A percentile compares a stretch with the other conserved stretches of the same genome.
Conservation (phyloP, 2,797 vertebrate genomes). For the Xenopus petersii region DNA sequence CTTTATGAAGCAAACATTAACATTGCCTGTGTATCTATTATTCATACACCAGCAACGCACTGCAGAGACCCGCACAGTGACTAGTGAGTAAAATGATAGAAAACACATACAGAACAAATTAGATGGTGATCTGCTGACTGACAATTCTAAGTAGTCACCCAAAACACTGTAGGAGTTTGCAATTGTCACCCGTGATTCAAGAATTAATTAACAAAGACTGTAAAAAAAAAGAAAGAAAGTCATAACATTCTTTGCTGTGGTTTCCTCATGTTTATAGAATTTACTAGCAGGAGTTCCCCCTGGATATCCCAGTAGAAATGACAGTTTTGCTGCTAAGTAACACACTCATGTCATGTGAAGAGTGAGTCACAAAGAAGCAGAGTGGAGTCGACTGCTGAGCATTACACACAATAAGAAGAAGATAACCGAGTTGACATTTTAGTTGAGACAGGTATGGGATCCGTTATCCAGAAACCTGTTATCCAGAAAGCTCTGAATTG, state of each 20-base stretch:
- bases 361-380: background rate
- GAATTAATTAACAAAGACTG: background rate
- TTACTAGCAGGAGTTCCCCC: background rate
- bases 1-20: no score
- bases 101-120: no score
- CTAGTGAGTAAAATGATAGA: no score
- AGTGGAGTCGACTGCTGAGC: background rate
- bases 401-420: no score
- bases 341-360: conserved; percentile 7
- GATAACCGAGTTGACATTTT: no score
- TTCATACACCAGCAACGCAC: no score
- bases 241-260: background rate
- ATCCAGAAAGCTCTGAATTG: no score
- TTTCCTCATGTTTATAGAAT: background rate
- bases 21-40: no score
- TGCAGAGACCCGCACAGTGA: no score
- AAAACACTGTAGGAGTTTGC: background rate
- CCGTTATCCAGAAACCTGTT: no score
- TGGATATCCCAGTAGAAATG: background rate
- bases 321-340: background rate
- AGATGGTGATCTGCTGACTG: background rate
- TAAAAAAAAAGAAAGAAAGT: background rate
- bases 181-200: background rate
- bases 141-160: background rate
- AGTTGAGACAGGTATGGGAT: no score